Conservation (phyloP, 2,888 invertebrate species). For the Sesamia inferens region DNA sequence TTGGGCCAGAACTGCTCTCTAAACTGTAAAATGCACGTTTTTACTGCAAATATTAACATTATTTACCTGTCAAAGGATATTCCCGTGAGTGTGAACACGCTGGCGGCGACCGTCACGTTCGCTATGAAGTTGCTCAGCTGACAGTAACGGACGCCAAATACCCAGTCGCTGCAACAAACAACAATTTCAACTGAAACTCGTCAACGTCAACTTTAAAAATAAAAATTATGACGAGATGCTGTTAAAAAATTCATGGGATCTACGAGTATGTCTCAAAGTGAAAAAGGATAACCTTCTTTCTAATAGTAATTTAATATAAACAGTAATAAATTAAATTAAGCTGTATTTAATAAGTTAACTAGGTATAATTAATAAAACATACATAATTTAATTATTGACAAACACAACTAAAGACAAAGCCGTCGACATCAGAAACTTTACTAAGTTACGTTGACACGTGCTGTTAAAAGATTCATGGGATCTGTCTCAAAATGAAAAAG, state of each 20-base stretch:
- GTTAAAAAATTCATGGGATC: background rate
- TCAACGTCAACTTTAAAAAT: background rate
- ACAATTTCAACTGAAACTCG: background rate
- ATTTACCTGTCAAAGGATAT: constrained; percentile 97
- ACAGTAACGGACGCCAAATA: constrained; percentile 96
- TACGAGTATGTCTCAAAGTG: too few relatives aligned
- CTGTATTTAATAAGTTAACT: too few relatives aligned
- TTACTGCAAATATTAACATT: background rate
- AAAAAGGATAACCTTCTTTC: too few relatives aligned
- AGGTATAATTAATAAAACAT: too few relatives aligned
- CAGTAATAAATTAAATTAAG: too few relatives aligned
- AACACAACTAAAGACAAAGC: too few relatives aligned
- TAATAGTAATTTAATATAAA: too few relatives aligned
- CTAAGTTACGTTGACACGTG: too few relatives aligned
- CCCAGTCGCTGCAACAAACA: constrained; percentile 93
- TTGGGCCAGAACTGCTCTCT: background rate
- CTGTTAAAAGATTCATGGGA: too few relatives aligned
- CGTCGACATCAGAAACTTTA: too few relatives aligned
- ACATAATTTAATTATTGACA: too few relatives aligned
- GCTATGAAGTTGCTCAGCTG: constrained; percentile 97
- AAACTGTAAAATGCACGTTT: background rate
- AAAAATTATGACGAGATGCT: background rate
- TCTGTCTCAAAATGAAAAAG: too few relatives aligned
- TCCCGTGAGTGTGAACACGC: constrained; percentile 98
- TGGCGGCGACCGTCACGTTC: constrained; percentile 97